phyloP scores from a whole-genome alignment of 2,113 vertebrate genomes.

The Microtus montanus region DNA sequence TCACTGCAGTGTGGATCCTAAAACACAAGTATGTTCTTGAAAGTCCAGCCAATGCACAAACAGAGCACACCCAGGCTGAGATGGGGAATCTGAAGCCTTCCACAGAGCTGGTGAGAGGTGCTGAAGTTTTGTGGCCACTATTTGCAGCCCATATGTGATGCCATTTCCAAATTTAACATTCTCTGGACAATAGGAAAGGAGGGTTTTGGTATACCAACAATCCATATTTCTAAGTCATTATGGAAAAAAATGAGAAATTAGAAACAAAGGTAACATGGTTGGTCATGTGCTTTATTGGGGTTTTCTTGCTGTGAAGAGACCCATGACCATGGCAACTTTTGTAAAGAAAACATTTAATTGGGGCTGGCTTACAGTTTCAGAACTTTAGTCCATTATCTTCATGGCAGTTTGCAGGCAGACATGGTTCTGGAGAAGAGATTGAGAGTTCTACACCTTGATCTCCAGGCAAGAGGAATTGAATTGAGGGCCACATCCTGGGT shows the following conservation, averaged over 20 bases:
- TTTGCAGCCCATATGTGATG: background rate
- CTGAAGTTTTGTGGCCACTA: too few species aligned
- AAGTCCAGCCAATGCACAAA: background rate
- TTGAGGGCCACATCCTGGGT: too few species aligned
- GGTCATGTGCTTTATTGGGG: background rate
- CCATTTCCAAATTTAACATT: background rate
- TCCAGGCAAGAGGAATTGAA: too few species aligned
- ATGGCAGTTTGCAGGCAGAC: background rate
- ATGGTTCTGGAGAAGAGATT: background rate
- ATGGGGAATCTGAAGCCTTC: too few species aligned
- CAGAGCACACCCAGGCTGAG: background rate
- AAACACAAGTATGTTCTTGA: background rate
- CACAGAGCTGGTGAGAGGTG: background rate
- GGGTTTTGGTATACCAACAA: background rate
- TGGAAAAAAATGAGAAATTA: background rate
- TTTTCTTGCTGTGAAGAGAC: background rate
- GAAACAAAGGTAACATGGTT: background rate
- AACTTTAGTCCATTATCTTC: background rate
- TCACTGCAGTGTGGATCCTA: background rate
- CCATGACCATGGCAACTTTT: background rate
- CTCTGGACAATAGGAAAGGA: background rate
- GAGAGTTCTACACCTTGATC: background rate
- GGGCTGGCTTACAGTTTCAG: background rate
- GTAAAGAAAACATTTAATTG: background rate
- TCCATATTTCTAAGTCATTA: background rate